phyloP scores from a whole-genome alignment of 2,797 vertebrate species.

The Hylomyscus alleni region DNA sequence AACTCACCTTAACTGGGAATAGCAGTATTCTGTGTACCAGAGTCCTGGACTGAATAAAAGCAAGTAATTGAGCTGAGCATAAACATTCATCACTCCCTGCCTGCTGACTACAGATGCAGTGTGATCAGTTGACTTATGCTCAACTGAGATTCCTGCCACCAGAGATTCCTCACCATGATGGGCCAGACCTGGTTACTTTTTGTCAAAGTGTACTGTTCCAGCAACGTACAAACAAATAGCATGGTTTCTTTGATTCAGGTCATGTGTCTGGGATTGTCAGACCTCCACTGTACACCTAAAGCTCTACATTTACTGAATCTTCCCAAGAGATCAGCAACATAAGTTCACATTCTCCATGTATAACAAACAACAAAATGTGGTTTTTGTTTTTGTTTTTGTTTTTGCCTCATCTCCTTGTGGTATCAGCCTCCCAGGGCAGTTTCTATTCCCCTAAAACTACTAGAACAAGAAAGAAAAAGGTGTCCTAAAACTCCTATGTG shows the following conservation, averaged over 20 bases:
- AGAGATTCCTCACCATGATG: too few species aligned
- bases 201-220: not conserved
- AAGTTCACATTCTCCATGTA: not conserved
- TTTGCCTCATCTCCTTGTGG: not conserved
- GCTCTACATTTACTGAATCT: not conserved
- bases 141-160: too few species aligned
- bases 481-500: not conserved
- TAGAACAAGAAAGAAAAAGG: not conserved
- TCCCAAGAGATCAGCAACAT: not conserved
- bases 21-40: not conserved
- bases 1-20: not conserved
- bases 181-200: too few species aligned
- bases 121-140: not conserved
- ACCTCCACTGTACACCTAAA: not conserved
- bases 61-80: too few species aligned
- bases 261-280: too few species aligned
- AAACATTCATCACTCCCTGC: too few species aligned
- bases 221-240: not conserved
- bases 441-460: fast-evolving
- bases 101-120: not conserved
- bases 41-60: not conserved
- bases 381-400: not conserved
- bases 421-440: not conserved
- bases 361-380: not conserved
- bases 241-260: not conserved